Base-by-base conservation (phyloP, 2,888 invertebrate species). In the Tachystola acroxantha region DNA sequence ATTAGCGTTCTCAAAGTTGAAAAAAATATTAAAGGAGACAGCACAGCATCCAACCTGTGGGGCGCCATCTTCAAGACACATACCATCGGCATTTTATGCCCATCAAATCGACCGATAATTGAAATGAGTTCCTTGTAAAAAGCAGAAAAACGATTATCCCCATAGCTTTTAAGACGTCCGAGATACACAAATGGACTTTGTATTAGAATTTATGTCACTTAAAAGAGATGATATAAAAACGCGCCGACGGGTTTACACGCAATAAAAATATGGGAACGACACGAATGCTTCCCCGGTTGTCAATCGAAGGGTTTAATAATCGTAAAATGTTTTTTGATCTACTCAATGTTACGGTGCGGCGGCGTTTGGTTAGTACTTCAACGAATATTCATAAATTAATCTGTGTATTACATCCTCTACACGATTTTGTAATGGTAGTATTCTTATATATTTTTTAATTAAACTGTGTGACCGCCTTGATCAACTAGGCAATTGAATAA, bases 171-270 rank as follows among this genome's bases (percentile, higher is more conserved):
- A 84, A 82, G 82, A 81, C 79, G 77, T 77, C 77, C 76, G 84
- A 85, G 85, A 86, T 85, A 86, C 81, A 85, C 84, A 85, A 85
- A 85, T 86, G 86, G 86, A 85, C 74, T 79, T 79, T 82, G 86
- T 84, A 86, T 86, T 85, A 85, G 85, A 84, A 86, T 85, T 86
- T 85, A 85, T 86, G 85, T 85, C 85, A 82, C 84, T 85, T 84
- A 80, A 72, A 77, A 73, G 76, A 79, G 70, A 79, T 85, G 82
- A 78, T 78, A 81, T 80, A 82, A 81, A 84, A 82, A 82, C 69
- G 76, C 74, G 80, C 82, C 82, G 85, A 82, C 78, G 73, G 75
- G 70, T 80, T 85, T 85, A 84, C 84, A 86, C 79, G 84, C 84
- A 70, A 86, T 85, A 86, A 86, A 85, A 86, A 86, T 85, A 86